Evolutionary conservation across 1,140 invertebrate species (phyloP).

Genomic region (Drosophila littoralis): DNA sequence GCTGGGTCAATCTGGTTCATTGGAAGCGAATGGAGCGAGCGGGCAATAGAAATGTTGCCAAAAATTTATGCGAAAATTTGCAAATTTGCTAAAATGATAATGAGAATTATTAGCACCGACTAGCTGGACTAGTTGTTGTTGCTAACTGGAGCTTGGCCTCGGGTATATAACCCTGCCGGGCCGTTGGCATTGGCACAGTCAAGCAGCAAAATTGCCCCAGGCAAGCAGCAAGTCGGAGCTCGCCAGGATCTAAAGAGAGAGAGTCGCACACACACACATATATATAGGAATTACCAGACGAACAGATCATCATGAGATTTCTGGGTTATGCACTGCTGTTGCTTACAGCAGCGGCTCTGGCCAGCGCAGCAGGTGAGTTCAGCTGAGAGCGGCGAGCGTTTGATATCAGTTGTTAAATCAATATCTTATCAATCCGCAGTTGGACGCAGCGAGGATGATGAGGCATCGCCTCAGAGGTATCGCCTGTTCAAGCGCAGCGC

Average conservation of each 20-base stretch:
- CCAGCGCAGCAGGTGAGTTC: conserved; percentile 59
- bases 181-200: conserved; percentile 65
- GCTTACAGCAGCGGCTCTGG: conserved; percentile 44
- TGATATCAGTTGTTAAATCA: background rate
- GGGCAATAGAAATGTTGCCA: conserved; percentile 30
- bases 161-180: conserved; percentile 66
- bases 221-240: conserved; percentile 41
- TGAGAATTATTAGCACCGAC: conserved; percentile 54
- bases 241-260: conserved; percentile 5
- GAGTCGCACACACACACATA: background rate
- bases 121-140: conserved; percentile 35
- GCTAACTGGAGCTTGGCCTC: conserved; percentile 44
- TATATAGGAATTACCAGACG: background rate
- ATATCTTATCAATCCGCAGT: conserved; percentile 6
- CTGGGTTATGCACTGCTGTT: conserved; percentile 44
- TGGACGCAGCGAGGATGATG: conserved; percentile 24
- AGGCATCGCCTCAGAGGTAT: background rate
- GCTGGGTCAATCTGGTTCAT: conserved; percentile 48
- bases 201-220: conserved; percentile 57
- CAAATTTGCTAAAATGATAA: conserved; percentile 75
- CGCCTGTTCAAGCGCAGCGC: conserved; percentile 35
- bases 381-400: too few species aligned
- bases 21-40: conserved; percentile 14
- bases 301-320: conserved; percentile 52
- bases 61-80: conserved; percentile 75